Evolutionary conservation across 1,140 invertebrate genomes (phyloP).

Genomic region (Cherax quadricarinatus): DNA sequence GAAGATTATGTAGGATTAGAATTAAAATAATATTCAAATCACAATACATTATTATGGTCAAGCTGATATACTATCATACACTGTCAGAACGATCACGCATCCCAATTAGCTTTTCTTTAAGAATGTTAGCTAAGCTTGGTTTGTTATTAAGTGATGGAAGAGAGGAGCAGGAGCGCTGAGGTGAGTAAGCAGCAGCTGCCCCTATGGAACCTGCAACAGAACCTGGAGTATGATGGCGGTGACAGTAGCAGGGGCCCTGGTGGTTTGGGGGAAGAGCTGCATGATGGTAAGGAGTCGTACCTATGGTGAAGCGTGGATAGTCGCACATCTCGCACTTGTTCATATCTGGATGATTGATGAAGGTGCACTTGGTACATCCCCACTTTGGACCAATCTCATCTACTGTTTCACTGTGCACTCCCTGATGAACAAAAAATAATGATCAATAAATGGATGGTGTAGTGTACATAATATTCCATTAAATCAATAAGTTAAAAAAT

Average conservation of each 20-base stretch:
- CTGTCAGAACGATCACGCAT: slow-evolving; percentile 59
- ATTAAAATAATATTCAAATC: neutral
- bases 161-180: slow-evolving; percentile 45
- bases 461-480: too few relatives aligned
- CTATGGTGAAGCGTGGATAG: slow-evolving; percentile 66
- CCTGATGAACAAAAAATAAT: slow-evolving; percentile 3
- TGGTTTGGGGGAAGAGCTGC: slow-evolving; percentile 47
- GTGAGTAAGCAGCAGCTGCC: slow-evolving; percentile 41
- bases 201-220: slow-evolving; percentile 55
- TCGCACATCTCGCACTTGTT: slow-evolving; percentile 71
- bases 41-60: neutral
- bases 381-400: slow-evolving; percentile 60
- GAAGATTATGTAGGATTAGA: neutral
- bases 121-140: slow-evolving; percentile 58
- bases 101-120: slow-evolving; percentile 55
- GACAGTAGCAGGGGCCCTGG: slow-evolving; percentile 66
- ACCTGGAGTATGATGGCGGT: slow-evolving; percentile 46
- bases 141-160: slow-evolving; percentile 47
- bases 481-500: too few relatives aligned
- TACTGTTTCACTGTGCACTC: slow-evolving; percentile 33
- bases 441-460: neutral
- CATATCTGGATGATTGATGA: slow-evolving; percentile 72
- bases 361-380: slow-evolving; percentile 69
- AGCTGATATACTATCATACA: slow-evolving; percentile 19
- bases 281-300: slow-evolving; percentile 59